phyloP scores from a whole-genome alignment of 2,797 vertebrate genomes.

The Lepilemur septentrionalis region DNA sequence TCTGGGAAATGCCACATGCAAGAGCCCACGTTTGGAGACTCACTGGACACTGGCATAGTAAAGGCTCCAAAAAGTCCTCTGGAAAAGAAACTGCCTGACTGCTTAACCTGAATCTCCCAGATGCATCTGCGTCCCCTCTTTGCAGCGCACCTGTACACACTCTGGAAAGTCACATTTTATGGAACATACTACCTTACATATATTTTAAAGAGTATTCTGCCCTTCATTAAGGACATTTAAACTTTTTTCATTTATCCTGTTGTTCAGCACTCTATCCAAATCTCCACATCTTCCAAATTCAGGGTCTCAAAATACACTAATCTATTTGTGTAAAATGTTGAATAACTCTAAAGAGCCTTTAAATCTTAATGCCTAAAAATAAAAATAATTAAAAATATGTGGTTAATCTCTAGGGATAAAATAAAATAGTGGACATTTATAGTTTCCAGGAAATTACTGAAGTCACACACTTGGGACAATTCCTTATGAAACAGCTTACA shows the following conservation, averaged over 20 bases:
- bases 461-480: not conserved
- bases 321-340: not conserved
- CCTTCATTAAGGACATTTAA: not conserved
- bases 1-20: not conserved
- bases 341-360: not conserved
- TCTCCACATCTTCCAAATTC: not conserved
- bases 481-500: not conserved
- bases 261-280: not conserved
- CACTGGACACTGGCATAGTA: not conserved
- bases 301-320: not conserved
- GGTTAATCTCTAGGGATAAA: not conserved
- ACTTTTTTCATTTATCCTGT: not conserved
- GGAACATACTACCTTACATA: not conserved
- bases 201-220: not conserved
- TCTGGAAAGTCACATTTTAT: not conserved
- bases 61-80: not conserved
- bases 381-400: not conserved
- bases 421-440: not conserved
- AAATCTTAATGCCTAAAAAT: not conserved
- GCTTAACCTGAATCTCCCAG: not conserved
- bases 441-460: constrained; percentile 4
- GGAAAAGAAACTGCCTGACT: not conserved
- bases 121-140: not conserved
- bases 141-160: not conserved
- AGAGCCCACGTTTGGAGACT: not conserved